A percentile compares a stretch with the other conserved stretches of the same genome.
Conservation (phyloP, 2,888 invertebrate species). For the Oasisia sp. region DNA sequence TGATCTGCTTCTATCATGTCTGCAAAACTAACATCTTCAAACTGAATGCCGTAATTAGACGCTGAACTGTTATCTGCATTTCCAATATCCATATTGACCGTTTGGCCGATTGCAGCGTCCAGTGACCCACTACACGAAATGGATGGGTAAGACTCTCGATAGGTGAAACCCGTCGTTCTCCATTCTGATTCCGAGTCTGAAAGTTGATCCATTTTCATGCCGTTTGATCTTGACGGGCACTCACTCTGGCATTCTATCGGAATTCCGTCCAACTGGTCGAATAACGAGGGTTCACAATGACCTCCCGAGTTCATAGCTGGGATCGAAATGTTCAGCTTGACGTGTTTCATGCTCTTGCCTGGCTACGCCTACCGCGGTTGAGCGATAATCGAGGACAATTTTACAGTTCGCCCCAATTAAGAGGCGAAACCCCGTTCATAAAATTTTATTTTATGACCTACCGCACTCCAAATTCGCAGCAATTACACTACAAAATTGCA, state of each 20-base stretch:
- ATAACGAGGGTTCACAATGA: background rate
- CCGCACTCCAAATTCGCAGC: background rate
- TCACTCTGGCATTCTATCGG: background rate
- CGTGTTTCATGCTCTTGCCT: background rate
- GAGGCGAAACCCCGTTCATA: background rate
- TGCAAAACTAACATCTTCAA: constrained; percentile 4
- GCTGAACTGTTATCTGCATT: background rate
- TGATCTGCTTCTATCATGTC: constrained; percentile 1
- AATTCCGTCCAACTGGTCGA: background rate
- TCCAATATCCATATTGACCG: background rate
- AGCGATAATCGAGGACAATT: background rate
- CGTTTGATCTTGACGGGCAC: background rate
- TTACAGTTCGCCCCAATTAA: background rate
- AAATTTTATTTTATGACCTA: background rate
- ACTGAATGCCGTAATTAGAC: background rate
- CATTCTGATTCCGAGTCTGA: background rate
- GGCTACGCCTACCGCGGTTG: background rate
- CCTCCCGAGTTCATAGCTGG: background rate
- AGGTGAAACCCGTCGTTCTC: background rate
- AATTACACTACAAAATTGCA: background rate
- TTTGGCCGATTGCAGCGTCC: background rate
- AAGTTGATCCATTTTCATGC: background rate
- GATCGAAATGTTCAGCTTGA: background rate
- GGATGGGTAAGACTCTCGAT: background rate
- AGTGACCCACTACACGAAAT: background rate